phyloP scores from a whole-genome alignment of 2,113 vertebrate genomes.

The Alectura lathami region DNA sequence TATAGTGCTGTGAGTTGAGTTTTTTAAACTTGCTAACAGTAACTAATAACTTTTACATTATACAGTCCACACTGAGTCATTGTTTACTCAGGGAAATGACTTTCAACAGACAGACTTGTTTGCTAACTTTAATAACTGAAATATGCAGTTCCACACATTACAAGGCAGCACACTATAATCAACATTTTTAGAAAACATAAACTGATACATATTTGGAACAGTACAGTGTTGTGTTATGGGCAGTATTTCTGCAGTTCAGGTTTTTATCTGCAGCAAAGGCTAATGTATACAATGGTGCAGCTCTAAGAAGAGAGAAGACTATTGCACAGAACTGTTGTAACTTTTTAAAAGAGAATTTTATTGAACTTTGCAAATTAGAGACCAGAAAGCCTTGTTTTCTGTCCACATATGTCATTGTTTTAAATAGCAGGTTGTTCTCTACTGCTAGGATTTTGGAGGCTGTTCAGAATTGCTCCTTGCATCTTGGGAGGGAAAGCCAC shows the following conservation, averaged over 20 bases:
- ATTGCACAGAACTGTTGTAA: background rate
- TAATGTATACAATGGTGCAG: background rate
- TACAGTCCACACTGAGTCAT: constrained; percentile 47
- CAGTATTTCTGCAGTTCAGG: background rate
- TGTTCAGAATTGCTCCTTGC: constrained; percentile 12
- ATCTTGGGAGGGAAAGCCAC: constrained; percentile 30
- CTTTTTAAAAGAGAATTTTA: background rate
- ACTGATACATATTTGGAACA: background rate
- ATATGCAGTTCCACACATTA: constrained; percentile 19
- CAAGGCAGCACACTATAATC: constrained; percentile 16
- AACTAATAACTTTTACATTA: constrained; percentile 59
- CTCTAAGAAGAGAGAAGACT: background rate
- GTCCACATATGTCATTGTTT: background rate
- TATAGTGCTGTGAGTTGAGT: background rate
- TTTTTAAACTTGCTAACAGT: constrained; percentile 38
- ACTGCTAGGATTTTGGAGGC: background rate
- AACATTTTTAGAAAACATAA: background rate
- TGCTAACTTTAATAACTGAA: constrained; percentile 37
- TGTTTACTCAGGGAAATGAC: constrained; percentile 60
- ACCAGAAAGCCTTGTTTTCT: background rate
- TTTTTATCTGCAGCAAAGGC: background rate
- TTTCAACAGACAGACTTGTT: constrained; percentile 63
- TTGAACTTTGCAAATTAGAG: constrained; percentile 22
- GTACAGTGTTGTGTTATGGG: background rate
- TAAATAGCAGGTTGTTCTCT: constrained; percentile 34